Evolutionary conservation across 2,888 invertebrate species (phyloP).

Genomic region (Drosophila neutralis): DNA sequence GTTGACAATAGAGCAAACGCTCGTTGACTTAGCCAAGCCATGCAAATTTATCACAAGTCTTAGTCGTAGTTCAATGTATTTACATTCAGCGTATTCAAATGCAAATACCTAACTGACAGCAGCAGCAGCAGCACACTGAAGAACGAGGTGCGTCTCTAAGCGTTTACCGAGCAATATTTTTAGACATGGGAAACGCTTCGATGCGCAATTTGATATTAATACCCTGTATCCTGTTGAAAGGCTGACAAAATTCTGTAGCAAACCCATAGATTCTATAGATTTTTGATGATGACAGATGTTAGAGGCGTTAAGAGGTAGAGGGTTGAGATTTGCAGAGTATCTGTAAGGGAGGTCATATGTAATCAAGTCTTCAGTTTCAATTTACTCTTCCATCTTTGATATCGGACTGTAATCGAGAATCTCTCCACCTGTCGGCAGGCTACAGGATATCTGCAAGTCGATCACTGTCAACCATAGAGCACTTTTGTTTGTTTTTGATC

Average conservation of each 20-base stretch:
- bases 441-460: background rate
- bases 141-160: conserved; percentile 64
- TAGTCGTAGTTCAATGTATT: conserved; percentile 26
- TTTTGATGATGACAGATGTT: background rate
- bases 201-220: conserved; percentile 12
- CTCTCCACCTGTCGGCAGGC: background rate
- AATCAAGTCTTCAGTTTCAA: background rate
- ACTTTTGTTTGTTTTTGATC: conserved; percentile 1
- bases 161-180: conserved; percentile 18
- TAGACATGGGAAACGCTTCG: conserved; percentile 52
- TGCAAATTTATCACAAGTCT: conserved; percentile 39
- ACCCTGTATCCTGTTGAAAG: background rate
- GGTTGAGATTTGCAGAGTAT: background rate
- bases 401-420: background rate
- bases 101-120: conserved; percentile 45
- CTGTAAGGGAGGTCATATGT: background rate
- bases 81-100: conserved; percentile 75
- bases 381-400: background rate
- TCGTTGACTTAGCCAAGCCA: conserved; percentile 46
- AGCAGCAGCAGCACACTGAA: conserved; percentile 29
- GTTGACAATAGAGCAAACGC: conserved; percentile 47
- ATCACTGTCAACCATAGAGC: background rate
- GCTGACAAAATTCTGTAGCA: background rate
- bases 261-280: background rate
- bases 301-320: background rate